phyloP scores from a whole-genome alignment of 2,888 invertebrate species.

The Erebia ligea region DNA sequence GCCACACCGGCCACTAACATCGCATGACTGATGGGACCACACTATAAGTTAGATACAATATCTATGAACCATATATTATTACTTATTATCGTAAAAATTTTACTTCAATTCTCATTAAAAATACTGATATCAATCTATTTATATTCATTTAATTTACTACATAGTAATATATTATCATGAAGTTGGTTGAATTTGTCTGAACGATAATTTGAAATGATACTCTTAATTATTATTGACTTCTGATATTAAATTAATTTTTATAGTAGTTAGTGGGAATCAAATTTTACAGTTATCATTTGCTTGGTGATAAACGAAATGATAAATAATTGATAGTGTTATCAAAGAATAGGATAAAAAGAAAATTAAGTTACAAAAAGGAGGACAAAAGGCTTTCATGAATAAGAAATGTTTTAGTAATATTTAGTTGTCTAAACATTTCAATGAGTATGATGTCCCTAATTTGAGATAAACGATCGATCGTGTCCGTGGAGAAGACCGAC shows the following conservation, averaged over 20 bases:
- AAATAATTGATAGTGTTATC: not conserved
- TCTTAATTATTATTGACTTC: not conserved
- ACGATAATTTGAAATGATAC: not conserved
- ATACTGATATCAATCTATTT: conserved; percentile 6
- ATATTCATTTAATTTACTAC: conserved; percentile 4
- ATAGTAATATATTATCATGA: not conserved
- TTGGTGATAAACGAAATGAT: not conserved
- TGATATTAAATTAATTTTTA: not conserved
- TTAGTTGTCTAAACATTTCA: not conserved
- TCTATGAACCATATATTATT: not conserved
- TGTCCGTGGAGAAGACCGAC: not conserved
- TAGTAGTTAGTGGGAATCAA: conserved; percentile 1
- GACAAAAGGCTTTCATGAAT: not conserved
- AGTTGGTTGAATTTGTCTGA: not conserved
- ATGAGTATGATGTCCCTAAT: not conserved
- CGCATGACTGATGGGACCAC: conserved; percentile 27
- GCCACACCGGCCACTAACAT: conserved; percentile 38
- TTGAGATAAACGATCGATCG: not conserved
- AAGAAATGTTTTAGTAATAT: not conserved
- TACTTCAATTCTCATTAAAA: not conserved
- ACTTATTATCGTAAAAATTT: conserved; percentile 1
- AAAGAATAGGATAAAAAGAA: not conserved
- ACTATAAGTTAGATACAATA: not conserved
- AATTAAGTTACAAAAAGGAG: not conserved
- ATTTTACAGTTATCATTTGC: not conserved